Conservation (phyloP, 1,140 invertebrate species). For the Geopemphigus sp. region DNA sequence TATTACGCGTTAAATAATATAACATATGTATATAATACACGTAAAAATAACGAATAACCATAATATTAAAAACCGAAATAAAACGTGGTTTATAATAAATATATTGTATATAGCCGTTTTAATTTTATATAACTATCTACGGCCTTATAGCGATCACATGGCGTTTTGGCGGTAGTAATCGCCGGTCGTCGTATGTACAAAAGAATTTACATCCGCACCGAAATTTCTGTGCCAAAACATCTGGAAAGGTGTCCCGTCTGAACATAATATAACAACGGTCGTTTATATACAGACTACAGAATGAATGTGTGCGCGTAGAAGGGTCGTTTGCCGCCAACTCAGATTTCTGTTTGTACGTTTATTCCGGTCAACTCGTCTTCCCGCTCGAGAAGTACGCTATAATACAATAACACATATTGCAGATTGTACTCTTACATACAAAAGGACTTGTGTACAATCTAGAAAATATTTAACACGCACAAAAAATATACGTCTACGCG, state of each 20-base stretch:
- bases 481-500: neutral
- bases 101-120: too few relatives aligned
- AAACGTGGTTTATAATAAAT: neutral
- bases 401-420: neutral
- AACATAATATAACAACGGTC: neutral
- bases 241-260: conserved; percentile 41
- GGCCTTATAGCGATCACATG: neutral
- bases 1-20: neutral
- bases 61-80: neutral
- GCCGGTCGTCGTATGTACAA: neutral
- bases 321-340: neutral
- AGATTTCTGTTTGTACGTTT: conserved; percentile 17
- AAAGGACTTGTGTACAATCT: neutral
- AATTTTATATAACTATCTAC: too few relatives aligned
- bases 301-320: neutral
- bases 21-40: neutral
- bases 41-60: neutral
- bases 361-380: conserved; percentile 20
- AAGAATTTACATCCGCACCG: neutral
- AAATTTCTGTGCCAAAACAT: conserved; percentile 34
- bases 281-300: neutral
- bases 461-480: conserved; percentile 19
- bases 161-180: neutral
- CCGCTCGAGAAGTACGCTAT: neutral
- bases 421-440: neutral